Base-by-base conservation (phyloP, 1,140 invertebrate species). In the Atta cephalotes region DNA sequence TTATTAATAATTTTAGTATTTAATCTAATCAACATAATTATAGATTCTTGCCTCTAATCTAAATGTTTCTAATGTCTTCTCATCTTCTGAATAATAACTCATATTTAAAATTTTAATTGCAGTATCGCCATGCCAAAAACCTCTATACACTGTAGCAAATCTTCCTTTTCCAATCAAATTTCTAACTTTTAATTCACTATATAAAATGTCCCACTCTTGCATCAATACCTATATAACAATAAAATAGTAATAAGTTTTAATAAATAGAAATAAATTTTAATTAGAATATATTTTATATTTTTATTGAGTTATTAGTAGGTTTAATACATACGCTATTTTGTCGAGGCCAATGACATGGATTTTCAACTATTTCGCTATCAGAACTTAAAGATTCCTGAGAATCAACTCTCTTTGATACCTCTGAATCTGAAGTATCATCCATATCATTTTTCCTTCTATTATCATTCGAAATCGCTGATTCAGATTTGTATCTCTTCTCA, bases 31-130 rank as follows among this genome's bases (percentile, higher is more conserved):
- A 4, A 28, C 18, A 60, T 65, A 71, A 51, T 56, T 12, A 31
- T 74, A 60, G 62, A 77, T 66, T 91, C 91, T 89, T 91, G 98
- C 98, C 96, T 99, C 98, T 91, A 98, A 96, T 95, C 99, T 99
- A 94, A 99, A 99, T 78, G 98, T 98, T 94, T 99, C 98, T 49
- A 99, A 95, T 85, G 98, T 98, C 93, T 98, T 98, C 91, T 98
- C 98, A 95, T 99, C 98, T 92, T 99, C 98, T 14, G 98, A 96
- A 93, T 98, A 98, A 93, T 95, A 94, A 93, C 98, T 98, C 96
- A 99, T 99, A 94, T 99, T 98, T 74, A 99, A 95, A 90, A 99
- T 96, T 96, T 99, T 99, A 79, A 99, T 98, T n/a, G 99, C 99
- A 51, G 99, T 99, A 95, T 99, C 98, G 2, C 99, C 99, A 95